phyloP scores from a whole-genome alignment of 2,113 vertebrate genomes.

The Pseudolaguvia tuberculata region DNA sequence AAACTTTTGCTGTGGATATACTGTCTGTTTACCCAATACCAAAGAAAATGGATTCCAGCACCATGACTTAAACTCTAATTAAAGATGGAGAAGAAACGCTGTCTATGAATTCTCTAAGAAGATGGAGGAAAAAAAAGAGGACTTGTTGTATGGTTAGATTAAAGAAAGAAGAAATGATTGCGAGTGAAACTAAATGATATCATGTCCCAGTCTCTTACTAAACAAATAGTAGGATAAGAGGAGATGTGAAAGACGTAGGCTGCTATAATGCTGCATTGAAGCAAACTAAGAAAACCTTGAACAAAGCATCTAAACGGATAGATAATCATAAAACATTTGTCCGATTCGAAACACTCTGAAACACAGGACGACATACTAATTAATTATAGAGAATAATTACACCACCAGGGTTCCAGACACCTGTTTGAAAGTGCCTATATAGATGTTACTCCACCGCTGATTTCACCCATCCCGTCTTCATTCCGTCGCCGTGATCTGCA shows the following conservation, averaged over 20 bases:
- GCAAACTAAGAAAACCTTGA: background rate
- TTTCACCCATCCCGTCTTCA: slow-evolving; percentile 42
- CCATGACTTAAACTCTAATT: slow-evolving; percentile 34
- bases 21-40: background rate
- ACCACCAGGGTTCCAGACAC: background rate
- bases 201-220: background rate
- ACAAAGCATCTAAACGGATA: background rate
- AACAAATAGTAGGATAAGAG: background rate
- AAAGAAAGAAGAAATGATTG: background rate
- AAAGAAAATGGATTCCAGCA: slow-evolving; percentile 51
- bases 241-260: background rate
- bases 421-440: slow-evolving; percentile 27
- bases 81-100: slow-evolving; percentile 28
- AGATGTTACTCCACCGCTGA: slow-evolving; percentile 50
- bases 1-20: background rate
- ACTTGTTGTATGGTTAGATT: background rate
- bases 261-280: slow-evolving; percentile 1
- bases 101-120: background rate
- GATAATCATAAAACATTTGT: background rate
- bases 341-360: background rate
- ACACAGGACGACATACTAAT: background rate
- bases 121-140: background rate
- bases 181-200: background rate
- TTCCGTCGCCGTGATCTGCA: slow-evolving; percentile 64
- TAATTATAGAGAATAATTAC: background rate